phyloP scores from a whole-genome alignment of 37 sponge, comb jelly and placozoan species.

The Hexactinellida sp. region DNA sequence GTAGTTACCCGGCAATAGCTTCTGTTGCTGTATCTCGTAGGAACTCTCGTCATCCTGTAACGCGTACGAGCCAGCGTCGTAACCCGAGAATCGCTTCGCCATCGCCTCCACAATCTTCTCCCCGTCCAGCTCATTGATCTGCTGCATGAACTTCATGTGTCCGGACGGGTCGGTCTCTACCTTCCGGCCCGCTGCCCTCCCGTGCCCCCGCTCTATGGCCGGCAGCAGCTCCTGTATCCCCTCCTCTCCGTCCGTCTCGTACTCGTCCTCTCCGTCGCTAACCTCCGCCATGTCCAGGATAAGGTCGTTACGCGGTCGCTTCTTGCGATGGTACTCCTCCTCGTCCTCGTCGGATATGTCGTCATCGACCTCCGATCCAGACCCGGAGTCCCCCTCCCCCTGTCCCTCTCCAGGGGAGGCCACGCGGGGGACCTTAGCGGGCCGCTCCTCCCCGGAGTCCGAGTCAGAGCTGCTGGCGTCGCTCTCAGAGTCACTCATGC shows the following conservation, averaged over 20 bases:
- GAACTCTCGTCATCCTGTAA: slow-evolving; percentile 44
- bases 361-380: not conserved
- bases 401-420: not conserved
- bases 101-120: slow-evolving; percentile 64
- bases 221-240: slow-evolving; percentile 27
- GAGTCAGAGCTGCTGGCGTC: not conserved
- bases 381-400: not conserved
- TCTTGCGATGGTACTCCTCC: slow-evolving; percentile 3
- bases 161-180: slow-evolving; percentile 16
- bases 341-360: slow-evolving; percentile 10
- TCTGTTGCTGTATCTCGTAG: slow-evolving; percentile 70
- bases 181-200: not conserved
- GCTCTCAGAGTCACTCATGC: not conserved
- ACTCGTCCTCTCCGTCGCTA: slow-evolving; percentile 51
- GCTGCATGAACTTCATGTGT: slow-evolving; percentile 32
- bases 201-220: not conserved
- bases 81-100: slow-evolving; percentile 58
- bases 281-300: not conserved
- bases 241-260: slow-evolving; percentile 43
- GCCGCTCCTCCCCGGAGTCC: not conserved
- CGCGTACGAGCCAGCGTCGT: slow-evolving; percentile 32
- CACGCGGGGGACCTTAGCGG: not conserved
- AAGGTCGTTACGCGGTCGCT: slow-evolving; percentile 47
- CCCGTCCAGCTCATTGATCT: slow-evolving; percentile 39
- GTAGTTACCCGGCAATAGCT: slow-evolving; percentile 72